Base-by-base conservation (phyloP, 2,797 vertebrate genomes). In the Danio jaintianensis region DNA sequence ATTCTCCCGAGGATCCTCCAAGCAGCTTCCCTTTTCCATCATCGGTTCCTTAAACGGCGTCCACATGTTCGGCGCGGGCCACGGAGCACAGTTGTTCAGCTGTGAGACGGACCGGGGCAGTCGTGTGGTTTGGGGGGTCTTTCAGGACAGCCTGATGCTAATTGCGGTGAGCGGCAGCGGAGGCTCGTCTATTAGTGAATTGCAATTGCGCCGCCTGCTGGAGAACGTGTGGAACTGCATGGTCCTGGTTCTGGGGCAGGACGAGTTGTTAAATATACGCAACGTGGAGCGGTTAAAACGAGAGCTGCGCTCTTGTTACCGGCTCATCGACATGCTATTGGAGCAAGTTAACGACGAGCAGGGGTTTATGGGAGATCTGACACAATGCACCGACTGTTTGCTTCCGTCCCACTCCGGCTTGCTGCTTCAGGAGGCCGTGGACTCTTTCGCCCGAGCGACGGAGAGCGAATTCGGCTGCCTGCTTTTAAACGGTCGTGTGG, bases 61-160 rank as follows among this genome's bases (percentile, higher is more conserved):
- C 2, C 97, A 98, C 89, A 97, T 98, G 97, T 98, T 98, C n/a
- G 96, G 95, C 6, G 93, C 90, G 1, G 96, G 96, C 36, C 95
- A 97, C 80, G 94, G 92, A 9, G 95, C 91, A 0, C 80, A 89
- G 38, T 77, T 98, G 86, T 93, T 89, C 64, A 89, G 91, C 79
- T 94, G 95, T 29, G 91, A 92, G 86, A 96, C 96, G 0, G 91
- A 94, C 29, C 84, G 77, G 0, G 94, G 95, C 20, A 95, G 93
- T 2, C 93, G 85, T 0, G 93, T 98, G 85, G 91, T 95, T 73
- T 97, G 97, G 96, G 94, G 93, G 78, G 94, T 94, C 9, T 98
- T 97, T 86, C 94, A 94, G 53, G 94, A 97, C 84, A 97, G 96
- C 61, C 90, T 97, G 87, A 96, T 95, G 81, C 94, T 98, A 79